Evolutionary conservation across 2,888 invertebrate species (phyloP).

Genomic region (Hybos culiciformis): DNA sequence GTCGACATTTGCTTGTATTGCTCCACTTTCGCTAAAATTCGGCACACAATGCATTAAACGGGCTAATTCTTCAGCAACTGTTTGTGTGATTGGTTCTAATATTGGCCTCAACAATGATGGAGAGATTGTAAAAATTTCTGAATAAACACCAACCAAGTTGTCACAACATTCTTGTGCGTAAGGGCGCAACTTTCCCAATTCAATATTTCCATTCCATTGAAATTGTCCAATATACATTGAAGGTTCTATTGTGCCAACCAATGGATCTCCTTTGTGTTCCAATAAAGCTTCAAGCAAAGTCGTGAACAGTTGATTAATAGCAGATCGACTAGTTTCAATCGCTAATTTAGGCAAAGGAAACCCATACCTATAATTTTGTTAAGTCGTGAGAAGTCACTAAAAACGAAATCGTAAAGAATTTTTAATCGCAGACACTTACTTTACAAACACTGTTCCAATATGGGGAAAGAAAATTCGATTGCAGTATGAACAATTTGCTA

Average conservation of each 20-base stretch:
- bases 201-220: constrained; percentile 66
- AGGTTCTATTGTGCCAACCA: constrained; percentile 91
- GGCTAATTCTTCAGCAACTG: constrained; percentile 83
- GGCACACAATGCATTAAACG: constrained; percentile 70
- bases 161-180: constrained; percentile 82
- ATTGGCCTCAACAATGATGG: constrained; percentile 62
- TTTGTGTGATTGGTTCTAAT: constrained; percentile 69
- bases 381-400: background rate
- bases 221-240: constrained; percentile 88
- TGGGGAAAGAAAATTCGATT: constrained; percentile 57
- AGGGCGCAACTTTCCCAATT: constrained; percentile 64
- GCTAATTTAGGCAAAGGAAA: constrained; percentile 63
- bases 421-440: no score
- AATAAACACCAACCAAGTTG: constrained; percentile 48
- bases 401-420: background rate
- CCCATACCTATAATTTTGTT: constrained; percentile 38
- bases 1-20: constrained; percentile 68
- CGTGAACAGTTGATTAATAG: constrained; percentile 38
- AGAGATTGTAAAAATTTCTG: constrained; percentile 46
- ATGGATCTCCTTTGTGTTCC: constrained; percentile 84
- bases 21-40: constrained; percentile 52
- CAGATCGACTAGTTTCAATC: constrained; percentile 51
- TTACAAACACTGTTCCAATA: constrained; percentile 49
- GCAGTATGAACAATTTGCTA: constrained; percentile 81
- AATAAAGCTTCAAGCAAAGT: constrained; percentile 62